These are phyloP conservation scores for rat (Rattus norvegicus) DNA, from an alignment of 2,113 vertebrate genomes.

Conservation along the genomic window GRCr8 NC_086032.1:63136501-63137000, in stretches of 20 bases:
- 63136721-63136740: neutral
- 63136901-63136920: slow-evolving; percentile 35
- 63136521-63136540: neutral
- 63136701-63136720: neutral
- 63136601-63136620: neutral
- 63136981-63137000: neutral
- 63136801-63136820: slow-evolving; percentile 35
- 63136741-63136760: neutral
- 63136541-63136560: neutral
- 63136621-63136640: neutral
- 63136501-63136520: neutral
- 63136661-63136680: neutral
- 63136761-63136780: neutral
- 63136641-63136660: neutral
- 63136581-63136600: neutral
- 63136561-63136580: neutral
- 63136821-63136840: neutral
- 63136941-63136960: slow-evolving; percentile 1
- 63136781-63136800: neutral
- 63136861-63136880: slow-evolving; percentile 37
- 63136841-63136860: slow-evolving; percentile 56
- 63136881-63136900: neutral
- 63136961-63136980: slow-evolving; percentile 44
- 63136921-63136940: slow-evolving; percentile 29
- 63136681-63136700: neutral